phyloP scores from a whole-genome alignment of 2,113 vertebrate species.

The Archilochus colubris region DNA sequence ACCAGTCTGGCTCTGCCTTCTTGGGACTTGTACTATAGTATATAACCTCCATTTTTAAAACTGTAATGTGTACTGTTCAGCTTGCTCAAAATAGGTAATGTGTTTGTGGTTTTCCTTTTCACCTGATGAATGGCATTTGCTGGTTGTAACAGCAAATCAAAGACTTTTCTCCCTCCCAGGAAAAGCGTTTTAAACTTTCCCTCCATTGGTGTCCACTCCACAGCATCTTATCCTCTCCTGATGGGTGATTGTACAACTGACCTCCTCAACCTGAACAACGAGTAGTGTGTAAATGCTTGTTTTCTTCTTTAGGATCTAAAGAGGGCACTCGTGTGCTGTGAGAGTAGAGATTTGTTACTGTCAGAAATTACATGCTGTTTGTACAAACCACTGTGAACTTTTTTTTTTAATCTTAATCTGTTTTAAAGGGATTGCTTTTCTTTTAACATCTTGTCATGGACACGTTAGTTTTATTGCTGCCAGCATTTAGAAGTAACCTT shows the following conservation, averaged over 20 bases:
- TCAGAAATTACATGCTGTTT: constrained; percentile 75
- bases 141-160: constrained; percentile 80
- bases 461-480: constrained; percentile 72
- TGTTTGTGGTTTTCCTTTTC: constrained; percentile 79
- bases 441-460: constrained; percentile 71
- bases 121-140: constrained; percentile 76
- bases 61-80: constrained; percentile 79
- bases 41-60: constrained; percentile 82
- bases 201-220: constrained; percentile 81
- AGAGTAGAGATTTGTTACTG: constrained; percentile 72
- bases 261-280: constrained; percentile 45
- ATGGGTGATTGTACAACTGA: constrained; percentile 50
- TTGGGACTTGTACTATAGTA: constrained; percentile 81
- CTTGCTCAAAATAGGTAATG: constrained; percentile 81
- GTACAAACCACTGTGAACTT: constrained; percentile 84
- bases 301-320: constrained; percentile 75
- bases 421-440: constrained; percentile 81
- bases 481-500: constrained; percentile 66
- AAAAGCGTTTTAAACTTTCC: constrained; percentile 68
- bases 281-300: constrained; percentile 72
- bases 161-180: constrained; percentile 68
- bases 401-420: constrained; percentile 46
- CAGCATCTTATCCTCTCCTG: constrained; percentile 75
- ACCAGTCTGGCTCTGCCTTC: constrained; percentile 70
- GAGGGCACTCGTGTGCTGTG: constrained; percentile 77